These are phyloP conservation scores for Pseudomugil tenellus DNA, from an alignment of 2,797 vertebrate species.

Conservation along the genomic window DNA sequence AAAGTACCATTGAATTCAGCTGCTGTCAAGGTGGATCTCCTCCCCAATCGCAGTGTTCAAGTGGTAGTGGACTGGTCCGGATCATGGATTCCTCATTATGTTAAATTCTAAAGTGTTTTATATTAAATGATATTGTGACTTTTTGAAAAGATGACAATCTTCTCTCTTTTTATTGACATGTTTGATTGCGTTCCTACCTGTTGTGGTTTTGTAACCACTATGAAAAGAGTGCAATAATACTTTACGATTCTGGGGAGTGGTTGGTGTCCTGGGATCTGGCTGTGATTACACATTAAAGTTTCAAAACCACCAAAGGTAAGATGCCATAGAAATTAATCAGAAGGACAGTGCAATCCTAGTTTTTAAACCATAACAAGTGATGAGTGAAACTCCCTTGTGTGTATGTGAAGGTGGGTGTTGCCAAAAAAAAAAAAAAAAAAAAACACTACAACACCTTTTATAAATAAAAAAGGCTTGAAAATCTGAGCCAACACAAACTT, in stretches of 20 bases:
- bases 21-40: slow-evolving; percentile 49
- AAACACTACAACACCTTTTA: slow-evolving; percentile 46
- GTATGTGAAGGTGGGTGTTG: slow-evolving; percentile 45
- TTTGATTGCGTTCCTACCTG: slow-evolving; percentile 26
- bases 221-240: slow-evolving; percentile 65
- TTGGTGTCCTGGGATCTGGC: slow-evolving; percentile 45
- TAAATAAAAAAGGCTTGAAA: slow-evolving; percentile 62
- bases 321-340: slow-evolving; percentile 51
- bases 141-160: slow-evolving; percentile 79
- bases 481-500: slow-evolving; percentile 62
- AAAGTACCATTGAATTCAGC: slow-evolving; percentile 69
- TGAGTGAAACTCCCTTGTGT: slow-evolving; percentile 71
- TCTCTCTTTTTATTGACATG: slow-evolving; percentile 58
- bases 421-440: slow-evolving; percentile 13
- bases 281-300: slow-evolving; percentile 72
- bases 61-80: slow-evolving; percentile 66
- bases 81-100: slow-evolving; percentile 74
- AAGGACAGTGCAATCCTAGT: slow-evolving; percentile 50
- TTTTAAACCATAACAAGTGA: slow-evolving; percentile 68
- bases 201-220: slow-evolving; percentile 52
- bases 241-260: slow-evolving; percentile 61
- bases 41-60: slow-evolving; percentile 53
- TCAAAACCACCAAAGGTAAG: slow-evolving; percentile 73
- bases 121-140: slow-evolving; percentile 88
- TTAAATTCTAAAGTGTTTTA: slow-evolving; percentile 85